Conservation (phyloP, 1,140 invertebrate genomes). For the Micrasema longulum region DNA sequence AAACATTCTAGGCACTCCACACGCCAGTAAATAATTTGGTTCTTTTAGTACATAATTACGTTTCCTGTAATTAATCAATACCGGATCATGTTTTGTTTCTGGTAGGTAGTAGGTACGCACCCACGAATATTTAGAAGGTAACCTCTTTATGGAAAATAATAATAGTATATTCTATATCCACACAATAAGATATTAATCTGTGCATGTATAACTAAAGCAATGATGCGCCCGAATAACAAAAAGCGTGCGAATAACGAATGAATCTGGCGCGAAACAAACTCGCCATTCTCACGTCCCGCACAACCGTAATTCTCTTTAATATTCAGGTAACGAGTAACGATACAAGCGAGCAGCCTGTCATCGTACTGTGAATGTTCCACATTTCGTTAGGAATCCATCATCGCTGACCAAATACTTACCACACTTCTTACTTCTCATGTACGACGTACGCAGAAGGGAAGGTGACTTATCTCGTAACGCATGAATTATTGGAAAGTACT, state of each 20-base stretch:
- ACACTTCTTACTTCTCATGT: not conserved
- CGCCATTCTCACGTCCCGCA: constrained; percentile 20
- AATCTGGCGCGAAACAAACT: constrained; percentile 14
- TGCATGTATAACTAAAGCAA: not conserved
- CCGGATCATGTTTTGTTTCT: too few relatives aligned
- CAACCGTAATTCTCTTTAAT: constrained; percentile 12
- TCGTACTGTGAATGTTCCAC: constrained; percentile 2
- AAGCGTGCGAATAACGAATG: constrained; percentile 16
- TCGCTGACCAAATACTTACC: not conserved
- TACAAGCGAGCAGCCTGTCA: constrained; percentile 15
- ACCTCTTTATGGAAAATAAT: not conserved
- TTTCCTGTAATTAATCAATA: too few relatives aligned
- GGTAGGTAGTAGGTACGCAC: too few relatives aligned
- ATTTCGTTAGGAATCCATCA: constrained; percentile 13
- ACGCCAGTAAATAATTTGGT: too few relatives aligned
- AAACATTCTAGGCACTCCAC: too few relatives aligned
- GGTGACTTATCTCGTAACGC: too few relatives aligned
- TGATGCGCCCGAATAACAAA: constrained; percentile 14
- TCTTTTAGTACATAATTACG: too few relatives aligned
- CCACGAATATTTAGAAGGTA: not conserved
- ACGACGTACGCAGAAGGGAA: too few relatives aligned
- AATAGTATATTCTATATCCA: not conserved
- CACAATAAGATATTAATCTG: too few relatives aligned
- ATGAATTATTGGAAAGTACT: too few relatives aligned
- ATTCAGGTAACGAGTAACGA: constrained; percentile 18